Evolutionary conservation across 2,797 vertebrate species (phyloP).

Genomic region (Alectoris magna): DNA sequence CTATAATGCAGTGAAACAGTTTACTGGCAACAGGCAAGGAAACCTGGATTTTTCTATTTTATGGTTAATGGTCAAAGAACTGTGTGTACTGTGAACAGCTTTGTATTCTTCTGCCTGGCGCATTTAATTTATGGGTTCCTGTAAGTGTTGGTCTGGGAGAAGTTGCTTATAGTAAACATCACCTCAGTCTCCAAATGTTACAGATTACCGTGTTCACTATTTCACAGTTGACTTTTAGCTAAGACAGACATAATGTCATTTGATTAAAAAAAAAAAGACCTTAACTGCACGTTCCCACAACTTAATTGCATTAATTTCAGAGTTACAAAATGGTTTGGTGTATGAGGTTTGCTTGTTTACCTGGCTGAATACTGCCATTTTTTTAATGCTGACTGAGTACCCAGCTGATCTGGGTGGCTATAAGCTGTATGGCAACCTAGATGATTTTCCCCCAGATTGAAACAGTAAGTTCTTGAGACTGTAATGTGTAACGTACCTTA

Average conservation of each 20-base stretch:
- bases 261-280: neutral
- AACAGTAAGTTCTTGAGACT: neutral
- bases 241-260: neutral
- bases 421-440: neutral
- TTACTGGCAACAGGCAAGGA: neutral
- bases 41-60: neutral
- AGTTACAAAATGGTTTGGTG: neutral
- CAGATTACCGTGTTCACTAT: neutral
- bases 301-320: neutral
- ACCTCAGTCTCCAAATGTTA: neutral
- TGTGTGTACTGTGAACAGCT: neutral
- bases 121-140: neutral
- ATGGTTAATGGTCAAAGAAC: neutral
- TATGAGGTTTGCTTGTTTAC: fast-evolving
- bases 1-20: neutral
- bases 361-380: neutral
- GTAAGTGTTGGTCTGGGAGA: fast-evolving
- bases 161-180: neutral
- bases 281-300: neutral
- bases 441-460: neutral
- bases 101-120: neutral
- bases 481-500: fast-evolving
- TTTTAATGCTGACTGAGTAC: neutral
- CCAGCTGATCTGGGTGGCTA: neutral
- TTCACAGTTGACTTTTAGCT: neutral